Evolutionary conservation across 2,113 vertebrate species (phyloP).

Genomic region (Syrrhaptes paradoxus): DNA sequence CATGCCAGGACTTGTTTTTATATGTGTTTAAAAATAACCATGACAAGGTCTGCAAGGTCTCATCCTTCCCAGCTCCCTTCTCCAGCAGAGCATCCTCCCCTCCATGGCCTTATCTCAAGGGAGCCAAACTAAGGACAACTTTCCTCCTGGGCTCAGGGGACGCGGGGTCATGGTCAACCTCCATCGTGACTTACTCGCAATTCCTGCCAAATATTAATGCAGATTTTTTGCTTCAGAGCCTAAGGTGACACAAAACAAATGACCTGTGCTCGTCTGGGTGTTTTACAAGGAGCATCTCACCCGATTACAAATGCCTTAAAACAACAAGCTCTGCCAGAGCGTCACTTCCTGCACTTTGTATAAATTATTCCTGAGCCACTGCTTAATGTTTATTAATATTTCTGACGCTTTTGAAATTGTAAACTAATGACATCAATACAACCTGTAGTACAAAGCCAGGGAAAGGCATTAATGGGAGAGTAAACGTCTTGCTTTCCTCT

Average conservation of each 20-base stretch:
- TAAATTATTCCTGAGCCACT: neutral
- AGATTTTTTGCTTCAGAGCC: neutral
- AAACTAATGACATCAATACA: neutral
- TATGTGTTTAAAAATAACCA: neutral
- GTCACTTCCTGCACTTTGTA: neutral
- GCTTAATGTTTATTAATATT: neutral
- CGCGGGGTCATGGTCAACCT: accelerated
- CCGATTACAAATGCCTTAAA: neutral
- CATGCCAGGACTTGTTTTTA: neutral
- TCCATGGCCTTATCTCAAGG: neutral
- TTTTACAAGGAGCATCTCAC: neutral
- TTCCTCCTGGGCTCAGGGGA: neutral
- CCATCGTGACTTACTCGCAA: accelerated
- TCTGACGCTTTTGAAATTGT: neutral
- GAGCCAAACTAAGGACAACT: neutral
- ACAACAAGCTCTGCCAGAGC: neutral
- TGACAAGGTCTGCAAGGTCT: neutral
- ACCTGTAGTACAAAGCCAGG: neutral
- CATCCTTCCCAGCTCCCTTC: neutral
- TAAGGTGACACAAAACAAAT: neutral
- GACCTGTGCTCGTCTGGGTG: accelerated
- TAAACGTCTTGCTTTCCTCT: neutral
- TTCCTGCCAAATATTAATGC: neutral
- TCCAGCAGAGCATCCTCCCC: neutral
- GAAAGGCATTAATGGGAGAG: neutral